Evolutionary conservation across 2,888 invertebrate species (phyloP), one percentile per base, ranked within the genome.

Genomic region (Andrena camellia): DNA sequence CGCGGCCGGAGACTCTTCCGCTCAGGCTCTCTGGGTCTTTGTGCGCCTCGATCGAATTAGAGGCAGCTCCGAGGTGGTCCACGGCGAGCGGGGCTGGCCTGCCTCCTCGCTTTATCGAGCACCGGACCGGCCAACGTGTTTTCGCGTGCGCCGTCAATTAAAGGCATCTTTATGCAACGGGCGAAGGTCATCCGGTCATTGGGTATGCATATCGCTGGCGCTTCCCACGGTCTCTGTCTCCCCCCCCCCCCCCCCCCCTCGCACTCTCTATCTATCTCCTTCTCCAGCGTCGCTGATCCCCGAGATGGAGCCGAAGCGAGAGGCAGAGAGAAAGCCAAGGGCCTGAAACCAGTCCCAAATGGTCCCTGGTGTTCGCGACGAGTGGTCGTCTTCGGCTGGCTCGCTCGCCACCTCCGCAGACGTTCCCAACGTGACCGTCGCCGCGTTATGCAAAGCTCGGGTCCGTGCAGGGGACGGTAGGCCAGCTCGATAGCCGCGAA

Each of bases 101-200:
- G 71, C 60, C 42, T 74, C 70, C 29, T 78, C 77, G 89, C 88
- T 88, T 85, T 89, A 89, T 90, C 86, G 89, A 91, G 83, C 89
- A 79, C 72, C 70, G 67, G 82, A 67, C 74, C 83, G 87, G 52
- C 83, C 83, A 92, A 92, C 92, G 91, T 92, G 92, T 93, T 92
- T 91, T 92, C 90, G 90, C 91, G 91, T 90, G 91, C 90, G 90
- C 87, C 90, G 90, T 91, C 93, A 92, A 93, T 93, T 93, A 93
- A 92, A 92, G 88, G 88, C 91, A 93, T 93, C 92, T 93, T 93
- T 93, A 93, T 93, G 93, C 93, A 93, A 93, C 91, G 90, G 84
- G 85, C 92, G 93, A 93, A 92, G 93, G 92, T 93, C 92, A 91
- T 92, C 92, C 89, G 91, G 92, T 92, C 92, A 93, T 93, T 93